Base-by-base conservation (phyloP, 2,113 vertebrate genomes). In the Cygnus atratus region DNA sequence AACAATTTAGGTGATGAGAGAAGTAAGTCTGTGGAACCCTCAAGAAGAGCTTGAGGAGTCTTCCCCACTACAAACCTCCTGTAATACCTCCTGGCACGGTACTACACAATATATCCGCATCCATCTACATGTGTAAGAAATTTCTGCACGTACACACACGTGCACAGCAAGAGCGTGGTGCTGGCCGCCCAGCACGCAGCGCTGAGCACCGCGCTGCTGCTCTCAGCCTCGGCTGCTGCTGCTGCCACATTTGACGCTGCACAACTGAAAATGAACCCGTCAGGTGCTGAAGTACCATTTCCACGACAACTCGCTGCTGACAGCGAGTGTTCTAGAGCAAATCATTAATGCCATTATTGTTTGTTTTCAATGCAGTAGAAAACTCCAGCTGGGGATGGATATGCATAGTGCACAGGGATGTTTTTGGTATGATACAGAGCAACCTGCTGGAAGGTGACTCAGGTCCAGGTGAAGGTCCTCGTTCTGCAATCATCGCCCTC, bases 91-190 rank as follows among this genome's bases (percentile, higher is more conserved):
- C 24, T 3, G 31, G 4, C 21, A 37, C 29, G 13, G 28, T 8
- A 39, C 39, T 35, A 44, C 31, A 41, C 76, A 75, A 59, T 35
- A 37, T 37, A 3, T 13, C 70, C n/a, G 10, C 20, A 3, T 33
- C 50, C 43, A 5, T 22, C 4, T 8, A 10, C 20, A 10, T 12
- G 24, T 19, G 0, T 6, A 15, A 48, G 55, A 31, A 26, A 39
- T 19, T 50, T 19, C 26, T 41, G 52, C 33, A 33, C 24, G 2
- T 35, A 48, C 4, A 13, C 33, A 5, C 4, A 0, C 0, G 20
- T 43, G 44, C 28, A 18, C 1, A n/a, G 26, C 5, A 37, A 11
- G 44, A 82, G n/a, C 50, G 28, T 43, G 59, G 17, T 57, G 28
- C 26, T 31, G 61, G 19, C 33, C 20, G 43, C n/a, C 0, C 46